Percentiles rank a stretch among this genome's conserved stretches.
These are phyloP conservation scores for Neoniphon sammara DNA, from an alignment of 2,797 vertebrate genomes.

Conservation along the genomic window DNA sequence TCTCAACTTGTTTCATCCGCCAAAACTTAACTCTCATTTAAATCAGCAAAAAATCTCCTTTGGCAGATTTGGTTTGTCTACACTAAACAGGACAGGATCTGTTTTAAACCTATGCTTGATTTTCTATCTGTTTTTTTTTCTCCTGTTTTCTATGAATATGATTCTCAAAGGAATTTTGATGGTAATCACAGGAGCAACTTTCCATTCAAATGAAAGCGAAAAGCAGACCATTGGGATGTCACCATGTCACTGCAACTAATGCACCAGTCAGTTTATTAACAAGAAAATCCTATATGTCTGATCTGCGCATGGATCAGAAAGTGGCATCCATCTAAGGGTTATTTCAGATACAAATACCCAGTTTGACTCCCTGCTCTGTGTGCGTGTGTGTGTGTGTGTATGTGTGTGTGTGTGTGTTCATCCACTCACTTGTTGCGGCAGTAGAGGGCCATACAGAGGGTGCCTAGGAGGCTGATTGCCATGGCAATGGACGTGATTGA, in stretches of 20 bases:
- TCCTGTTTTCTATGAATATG: neutral
- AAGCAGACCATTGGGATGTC: slow-evolving; percentile 12
- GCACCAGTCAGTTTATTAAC: slow-evolving; percentile 25
- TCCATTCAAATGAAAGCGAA: slow-evolving; percentile 1
- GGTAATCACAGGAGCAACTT: neutral
- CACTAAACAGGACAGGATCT: slow-evolving; percentile 11
- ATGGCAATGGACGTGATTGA: slow-evolving; percentile 96
- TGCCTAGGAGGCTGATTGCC: slow-evolving; percentile 93
- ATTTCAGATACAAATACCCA: slow-evolving; percentile 9
- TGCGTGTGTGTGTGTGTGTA: neutral
- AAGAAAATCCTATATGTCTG: neutral
- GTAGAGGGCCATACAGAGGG: slow-evolving; percentile 95
- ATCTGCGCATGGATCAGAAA: slow-evolving; percentile 9
- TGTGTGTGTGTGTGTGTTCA: slow-evolving; percentile 10
- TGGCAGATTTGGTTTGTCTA: slow-evolving; percentile 24
- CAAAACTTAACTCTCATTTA: slow-evolving; percentile 2
- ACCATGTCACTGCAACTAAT: slow-evolving; percentile 39
- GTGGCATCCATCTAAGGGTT: neutral
- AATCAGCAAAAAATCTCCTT: slow-evolving; percentile 43
- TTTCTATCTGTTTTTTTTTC: neutral
- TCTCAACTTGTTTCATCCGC: slow-evolving; percentile 34
- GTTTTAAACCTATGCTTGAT: neutral
- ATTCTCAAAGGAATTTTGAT: slow-evolving; percentile 13
- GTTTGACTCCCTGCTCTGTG: neutral
- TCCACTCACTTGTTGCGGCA: slow-evolving; percentile 93